Conservation (phyloP, 2,113 vertebrate genomes). For the Erythrocercus mccallii region DNA sequence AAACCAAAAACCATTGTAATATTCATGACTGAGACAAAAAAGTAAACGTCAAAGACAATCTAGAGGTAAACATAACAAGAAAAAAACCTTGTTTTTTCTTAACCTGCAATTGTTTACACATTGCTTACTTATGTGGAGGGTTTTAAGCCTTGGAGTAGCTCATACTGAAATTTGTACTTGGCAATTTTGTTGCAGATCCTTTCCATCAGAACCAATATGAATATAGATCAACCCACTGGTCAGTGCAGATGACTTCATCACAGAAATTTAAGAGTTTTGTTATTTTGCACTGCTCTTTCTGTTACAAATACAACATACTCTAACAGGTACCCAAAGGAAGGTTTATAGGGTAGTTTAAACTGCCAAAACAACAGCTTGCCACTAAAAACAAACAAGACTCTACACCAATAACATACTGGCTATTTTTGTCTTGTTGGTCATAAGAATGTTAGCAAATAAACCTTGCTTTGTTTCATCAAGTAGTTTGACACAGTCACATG, state of each 20-base stretch:
- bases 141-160: not conserved
- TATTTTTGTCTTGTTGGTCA: constrained; percentile 31
- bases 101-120: not conserved
- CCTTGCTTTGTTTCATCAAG: not conserved
- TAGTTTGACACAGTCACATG: not conserved
- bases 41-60: not conserved
- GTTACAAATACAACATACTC: not conserved
- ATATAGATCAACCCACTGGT: not conserved
- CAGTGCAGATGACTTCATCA: not conserved
- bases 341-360: not conserved
- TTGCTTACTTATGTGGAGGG: fast-evolving
- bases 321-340: not conserved
- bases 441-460: constrained; percentile 18
- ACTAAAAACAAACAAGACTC: not conserved
- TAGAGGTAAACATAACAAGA: not conserved
- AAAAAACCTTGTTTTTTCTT: not conserved
- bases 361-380: constrained; percentile 38
- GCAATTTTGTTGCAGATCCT: not conserved
- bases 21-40: not conserved
- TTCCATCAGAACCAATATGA: not conserved
- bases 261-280: not conserved
- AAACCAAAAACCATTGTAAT: not conserved
- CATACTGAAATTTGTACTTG: not conserved
- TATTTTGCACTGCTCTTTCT: not conserved
- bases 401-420: not conserved